Percentiles rank a stretch among this genome's conserved stretches.
Conservation (phyloP, 2,888 invertebrate species). For the Plemyria rubiginata region DNA sequence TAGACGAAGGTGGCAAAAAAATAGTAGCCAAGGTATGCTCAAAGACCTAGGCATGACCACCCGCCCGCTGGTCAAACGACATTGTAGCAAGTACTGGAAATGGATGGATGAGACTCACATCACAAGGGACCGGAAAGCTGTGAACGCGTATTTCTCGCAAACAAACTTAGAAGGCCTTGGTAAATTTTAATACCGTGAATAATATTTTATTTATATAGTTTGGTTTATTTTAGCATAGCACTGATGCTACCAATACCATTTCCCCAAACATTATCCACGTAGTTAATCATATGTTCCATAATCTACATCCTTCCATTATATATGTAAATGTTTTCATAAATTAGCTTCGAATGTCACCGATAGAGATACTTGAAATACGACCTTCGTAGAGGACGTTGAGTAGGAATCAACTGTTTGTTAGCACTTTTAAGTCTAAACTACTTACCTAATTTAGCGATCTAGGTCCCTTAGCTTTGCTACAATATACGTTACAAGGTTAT, state of each 20-base stretch:
- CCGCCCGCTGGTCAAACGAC: too few species aligned
- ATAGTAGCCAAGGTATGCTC: too few species aligned
- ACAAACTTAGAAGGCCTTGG: neutral
- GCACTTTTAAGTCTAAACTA: neutral
- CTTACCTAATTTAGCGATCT: too few species aligned
- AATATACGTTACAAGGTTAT: too few species aligned
- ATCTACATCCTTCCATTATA: neutral
- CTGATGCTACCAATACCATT: neutral
- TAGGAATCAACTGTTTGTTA: neutral
- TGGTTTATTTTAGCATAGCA: neutral
- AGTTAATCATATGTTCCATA: neutral
- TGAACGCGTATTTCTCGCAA: neutral
- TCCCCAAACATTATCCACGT: neutral
- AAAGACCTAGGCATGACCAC: too few species aligned
- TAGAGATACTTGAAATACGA: neutral
- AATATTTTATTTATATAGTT: neutral
- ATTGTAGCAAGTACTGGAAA: too few species aligned
- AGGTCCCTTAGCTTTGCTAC: too few species aligned
- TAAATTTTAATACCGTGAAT: too few species aligned
- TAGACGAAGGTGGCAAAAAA: too few species aligned
- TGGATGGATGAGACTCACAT: too few species aligned
- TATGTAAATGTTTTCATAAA: neutral
- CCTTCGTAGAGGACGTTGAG: conserved; percentile 4
- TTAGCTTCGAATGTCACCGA: conserved; percentile 1
- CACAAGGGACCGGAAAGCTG: too few species aligned